phyloP scores from a whole-genome alignment of 2,113 vertebrate species.

The Scatophagus argus region DNA sequence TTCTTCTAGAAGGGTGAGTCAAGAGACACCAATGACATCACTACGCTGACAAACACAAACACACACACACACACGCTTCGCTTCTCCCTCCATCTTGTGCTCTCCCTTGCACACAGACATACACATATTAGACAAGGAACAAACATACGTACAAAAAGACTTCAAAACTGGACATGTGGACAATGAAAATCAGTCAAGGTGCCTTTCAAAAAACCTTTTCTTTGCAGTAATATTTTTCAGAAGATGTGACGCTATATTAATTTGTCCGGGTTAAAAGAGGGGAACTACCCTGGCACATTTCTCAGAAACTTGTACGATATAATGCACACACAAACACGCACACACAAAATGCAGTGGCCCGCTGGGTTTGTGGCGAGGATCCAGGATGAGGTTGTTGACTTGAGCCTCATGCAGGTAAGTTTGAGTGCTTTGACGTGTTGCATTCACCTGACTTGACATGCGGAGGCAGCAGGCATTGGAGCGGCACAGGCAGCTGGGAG shows the following conservation, averaged over 20 bases:
- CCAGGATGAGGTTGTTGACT: conserved; percentile 56
- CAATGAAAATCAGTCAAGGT: conserved; percentile 21
- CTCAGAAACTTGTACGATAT: background rate
- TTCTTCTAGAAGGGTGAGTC: conserved; percentile 93
- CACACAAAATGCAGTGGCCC: conserved; percentile 46
- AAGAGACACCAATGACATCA: conserved; percentile 83
- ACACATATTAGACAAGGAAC: conserved; percentile 32
- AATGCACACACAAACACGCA: conserved; percentile 27
- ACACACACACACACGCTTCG: conserved; percentile 40
- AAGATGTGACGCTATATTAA: background rate
- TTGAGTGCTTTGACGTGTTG: conserved; percentile 67
- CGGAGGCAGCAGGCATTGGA: conserved; percentile 77
- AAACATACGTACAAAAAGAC: conserved; percentile 50
- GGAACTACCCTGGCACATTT: conserved; percentile 8
- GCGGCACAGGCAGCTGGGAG: conserved; percentile 67
- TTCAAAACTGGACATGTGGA: conserved; percentile 48
- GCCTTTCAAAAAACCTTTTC: conserved; percentile 10
- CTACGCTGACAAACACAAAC: conserved; percentile 56
- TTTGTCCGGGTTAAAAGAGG: background rate
- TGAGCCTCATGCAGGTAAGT: conserved; percentile 75
- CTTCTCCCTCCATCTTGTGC: conserved; percentile 26
- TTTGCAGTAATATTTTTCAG: background rate
- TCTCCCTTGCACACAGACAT: conserved; percentile 29
- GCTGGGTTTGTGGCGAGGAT: conserved; percentile 51
- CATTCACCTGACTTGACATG: conserved; percentile 77